Evolutionary conservation across 1,140 invertebrate genomes (phyloP).

Genomic region (Vollenhovia emeryi): DNA sequence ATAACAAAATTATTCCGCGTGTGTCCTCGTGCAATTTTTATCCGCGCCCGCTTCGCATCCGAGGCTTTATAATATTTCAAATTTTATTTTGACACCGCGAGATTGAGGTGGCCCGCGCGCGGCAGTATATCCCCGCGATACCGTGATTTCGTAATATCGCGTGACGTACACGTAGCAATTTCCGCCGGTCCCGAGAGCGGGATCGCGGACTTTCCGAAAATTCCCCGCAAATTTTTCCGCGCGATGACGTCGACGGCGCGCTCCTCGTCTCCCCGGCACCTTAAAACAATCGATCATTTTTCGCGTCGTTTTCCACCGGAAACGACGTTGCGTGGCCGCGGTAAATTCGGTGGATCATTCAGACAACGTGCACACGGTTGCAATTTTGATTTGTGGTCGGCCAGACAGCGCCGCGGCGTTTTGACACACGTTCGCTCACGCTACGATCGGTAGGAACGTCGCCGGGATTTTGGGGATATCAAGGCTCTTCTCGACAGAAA

Average conservation of each 20-base stretch:
- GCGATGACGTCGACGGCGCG: background rate
- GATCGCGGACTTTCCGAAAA: constrained; percentile 39
- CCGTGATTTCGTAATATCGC: constrained; percentile 38
- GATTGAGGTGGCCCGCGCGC: constrained; percentile 7
- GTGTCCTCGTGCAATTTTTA: constrained; percentile 35
- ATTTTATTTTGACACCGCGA: constrained; percentile 42
- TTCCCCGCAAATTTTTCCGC: constrained; percentile 10
- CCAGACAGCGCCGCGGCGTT: constrained; percentile 34
- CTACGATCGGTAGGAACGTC: constrained; percentile 32
- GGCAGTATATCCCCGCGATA: constrained; percentile 17
- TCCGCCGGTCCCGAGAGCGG: background rate
- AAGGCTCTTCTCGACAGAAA: constrained; percentile 69
- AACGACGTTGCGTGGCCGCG: background rate
- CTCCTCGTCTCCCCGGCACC: background rate
- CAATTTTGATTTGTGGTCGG: constrained; percentile 68
- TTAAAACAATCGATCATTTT: constrained; percentile 1
- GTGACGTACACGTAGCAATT: constrained; percentile 18
- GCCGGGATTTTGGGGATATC: constrained; percentile 59
- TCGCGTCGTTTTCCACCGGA: background rate
- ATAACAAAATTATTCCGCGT: constrained; percentile 45
- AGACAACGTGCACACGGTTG: constrained; percentile 6
- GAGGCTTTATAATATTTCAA: constrained; percentile 43
- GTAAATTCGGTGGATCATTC: constrained; percentile 57
- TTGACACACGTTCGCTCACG: constrained; percentile 34
- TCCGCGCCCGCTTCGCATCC: constrained; percentile 13